A percentile compares a stretch with the other conserved stretches of the same genome.
phyloP scores from a whole-genome alignment of 2,797 vertebrate species.

The Sebastes ruberrimus region DNA sequence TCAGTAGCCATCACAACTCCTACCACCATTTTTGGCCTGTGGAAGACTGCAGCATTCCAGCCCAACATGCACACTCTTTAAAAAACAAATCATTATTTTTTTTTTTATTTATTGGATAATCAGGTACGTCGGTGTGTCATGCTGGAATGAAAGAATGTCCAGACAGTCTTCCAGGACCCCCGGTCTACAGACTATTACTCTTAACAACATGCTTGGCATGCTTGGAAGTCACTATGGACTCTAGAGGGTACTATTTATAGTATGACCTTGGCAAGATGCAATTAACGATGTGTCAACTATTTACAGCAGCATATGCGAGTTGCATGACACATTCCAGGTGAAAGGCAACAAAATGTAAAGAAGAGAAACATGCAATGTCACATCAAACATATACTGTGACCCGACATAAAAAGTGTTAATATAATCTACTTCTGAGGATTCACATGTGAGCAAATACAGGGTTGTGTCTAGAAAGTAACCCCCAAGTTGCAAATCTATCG shows the following conservation, averaged over 20 bases:
- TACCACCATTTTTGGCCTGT: background rate
- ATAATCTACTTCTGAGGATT: constrained; percentile 6
- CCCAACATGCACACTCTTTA: constrained; percentile 47
- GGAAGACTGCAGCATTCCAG: constrained; percentile 17
- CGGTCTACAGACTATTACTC: constrained; percentile 69
- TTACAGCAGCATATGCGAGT: constrained; percentile 28
- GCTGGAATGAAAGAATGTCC: constrained; percentile 71
- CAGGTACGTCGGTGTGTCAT: constrained; percentile 42
- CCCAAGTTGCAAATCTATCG: too few species aligned
- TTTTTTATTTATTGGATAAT: constrained; percentile 13
- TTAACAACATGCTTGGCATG: constrained; percentile 80
- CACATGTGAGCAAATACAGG: constrained; percentile 1
- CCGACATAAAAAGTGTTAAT: constrained; percentile 16
- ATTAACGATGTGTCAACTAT: constrained; percentile 67
- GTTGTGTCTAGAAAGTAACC: too few species aligned
- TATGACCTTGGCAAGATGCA: constrained; percentile 65
- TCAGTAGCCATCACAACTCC: constrained; percentile 19
- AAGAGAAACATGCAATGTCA: constrained; percentile 63
- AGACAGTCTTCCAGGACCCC: constrained; percentile 70
- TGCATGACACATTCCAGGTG: constrained; percentile 31
- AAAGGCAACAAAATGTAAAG: constrained; percentile 36
- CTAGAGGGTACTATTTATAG: constrained; percentile 74
- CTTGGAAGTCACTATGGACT: constrained; percentile 68
- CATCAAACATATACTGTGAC: constrained; percentile 5
- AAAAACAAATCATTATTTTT: background rate